Evolutionary conservation across 2,113 vertebrate species (phyloP), one percentile per base, ranked within the genome.

Genomic region (Psittacula cyanocephala): DNA sequence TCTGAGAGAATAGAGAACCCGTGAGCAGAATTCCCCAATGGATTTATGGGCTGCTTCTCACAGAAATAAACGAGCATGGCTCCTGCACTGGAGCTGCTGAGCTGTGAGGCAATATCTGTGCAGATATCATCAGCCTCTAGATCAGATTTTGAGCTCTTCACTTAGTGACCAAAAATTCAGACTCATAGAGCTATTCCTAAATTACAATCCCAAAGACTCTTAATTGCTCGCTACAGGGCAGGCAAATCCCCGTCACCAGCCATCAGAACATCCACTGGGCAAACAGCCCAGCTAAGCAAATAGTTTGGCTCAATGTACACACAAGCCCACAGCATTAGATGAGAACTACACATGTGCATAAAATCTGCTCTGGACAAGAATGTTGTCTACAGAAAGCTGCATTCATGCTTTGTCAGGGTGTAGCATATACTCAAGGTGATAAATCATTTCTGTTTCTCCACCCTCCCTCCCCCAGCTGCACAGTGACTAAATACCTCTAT

Each of bases 401-500:
- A 87, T 81, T 94, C 82, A 86, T 91, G 92, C 92, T 96, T 96
- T 90, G 88, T 96, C 86, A 76, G 71, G 92, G 91, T 64, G 47
- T 88, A 96, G 82, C 57, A 13, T 52, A 65, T 41, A 47, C 43
- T 91, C 74, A 72, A 71, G 78, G 80, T 95, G 89, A 95, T 97
- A 96, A 96, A 94, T 77, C 79, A 70, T 55, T 35, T 72, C 55
- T 63, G 28, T 85, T 89, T 95, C 55, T 91, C 81, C 86, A 81
- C 64, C 41, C 88, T 86, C 67, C 60, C 55, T 86, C 44, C 70
- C 43, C 24, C 78, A n/a, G 70, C 52, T 69, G 44, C 86, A 67
- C 27, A 93, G 88, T 82, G 91, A 97, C 87, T 96, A 96, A 97
- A 97, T 96, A 94, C 94, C 41, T 89, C 67, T 63, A 76, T 53